These are phyloP conservation scores for Enoplosus armatus DNA, from an alignment of 2,797 vertebrate species.

Conservation along the genomic window DNA sequence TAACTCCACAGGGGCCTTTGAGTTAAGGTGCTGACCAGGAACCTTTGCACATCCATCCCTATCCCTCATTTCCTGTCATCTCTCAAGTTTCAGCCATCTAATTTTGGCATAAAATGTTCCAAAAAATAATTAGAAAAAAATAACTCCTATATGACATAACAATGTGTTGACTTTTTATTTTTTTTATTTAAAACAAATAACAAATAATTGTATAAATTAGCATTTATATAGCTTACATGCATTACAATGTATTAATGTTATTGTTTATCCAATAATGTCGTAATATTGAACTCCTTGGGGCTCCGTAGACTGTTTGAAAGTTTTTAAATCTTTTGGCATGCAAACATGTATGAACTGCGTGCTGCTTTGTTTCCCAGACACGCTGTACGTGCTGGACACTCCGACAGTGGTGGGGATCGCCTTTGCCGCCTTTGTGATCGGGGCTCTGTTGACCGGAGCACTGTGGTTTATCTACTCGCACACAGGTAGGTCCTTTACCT, in stretches of 20 bases:
- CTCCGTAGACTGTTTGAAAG: background rate
- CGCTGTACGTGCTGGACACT: conserved; percentile 90
- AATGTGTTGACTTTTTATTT: background rate
- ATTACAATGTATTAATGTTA: background rate
- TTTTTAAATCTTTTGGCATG: background rate
- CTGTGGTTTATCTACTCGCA: conserved; percentile 98
- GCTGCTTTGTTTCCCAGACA: conserved; percentile 71
- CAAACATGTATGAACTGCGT: conserved; percentile 15
- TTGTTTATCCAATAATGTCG: background rate
- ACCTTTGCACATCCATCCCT: too few relatives aligned
- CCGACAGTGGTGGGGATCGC: conserved; percentile 95
- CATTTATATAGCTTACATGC: background rate
- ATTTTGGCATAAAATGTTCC: background rate
- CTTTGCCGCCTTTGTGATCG: conserved; percentile 95
- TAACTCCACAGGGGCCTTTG: too few relatives aligned
- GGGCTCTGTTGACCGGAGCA: conserved; percentile 94
- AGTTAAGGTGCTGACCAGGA: too few relatives aligned
- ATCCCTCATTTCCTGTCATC: background rate
- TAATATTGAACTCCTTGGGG: background rate
- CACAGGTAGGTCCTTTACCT: conserved; percentile 89
- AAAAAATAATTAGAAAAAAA: background rate
- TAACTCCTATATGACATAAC: too few relatives aligned
- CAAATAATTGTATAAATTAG: background rate
- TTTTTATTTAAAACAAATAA: too few relatives aligned
- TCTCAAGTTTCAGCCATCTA: background rate